phyloP scores from a whole-genome alignment of 2,797 vertebrate species.

The Dermochelys coriacea region DNA sequence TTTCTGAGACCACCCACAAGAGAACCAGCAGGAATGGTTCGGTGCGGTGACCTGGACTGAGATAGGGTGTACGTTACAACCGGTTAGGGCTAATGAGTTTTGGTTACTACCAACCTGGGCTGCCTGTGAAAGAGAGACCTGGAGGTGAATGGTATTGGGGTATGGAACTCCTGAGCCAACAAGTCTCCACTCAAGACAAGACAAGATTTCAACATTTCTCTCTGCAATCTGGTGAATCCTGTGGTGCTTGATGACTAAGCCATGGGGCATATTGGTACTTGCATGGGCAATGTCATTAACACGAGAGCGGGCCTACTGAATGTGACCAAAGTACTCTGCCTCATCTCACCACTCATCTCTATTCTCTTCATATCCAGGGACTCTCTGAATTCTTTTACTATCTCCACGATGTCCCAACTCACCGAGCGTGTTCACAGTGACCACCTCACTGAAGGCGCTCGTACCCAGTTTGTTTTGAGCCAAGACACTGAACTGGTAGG shows the following conservation, averaged over 20 bases:
- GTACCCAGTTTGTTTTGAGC: slow-evolving; percentile 99
- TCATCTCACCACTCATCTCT: not conserved
- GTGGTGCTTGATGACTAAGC: accelerated
- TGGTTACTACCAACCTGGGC: slow-evolving; percentile 39
- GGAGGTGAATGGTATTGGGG: not conserved
- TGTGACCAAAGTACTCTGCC: not conserved
- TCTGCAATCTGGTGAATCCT: not conserved
- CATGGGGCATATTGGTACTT: not conserved
- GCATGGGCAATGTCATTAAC: not conserved
- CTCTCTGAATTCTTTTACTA: not conserved
- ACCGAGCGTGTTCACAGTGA: slow-evolving; percentile 99
- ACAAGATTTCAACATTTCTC: not conserved
- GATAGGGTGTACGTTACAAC: not conserved
- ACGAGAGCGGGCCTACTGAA: accelerated
- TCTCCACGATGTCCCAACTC: not conserved
- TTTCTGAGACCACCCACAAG: not conserved
- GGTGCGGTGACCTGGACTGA: not conserved
- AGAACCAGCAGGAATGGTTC: not conserved
- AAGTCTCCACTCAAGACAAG: not conserved
- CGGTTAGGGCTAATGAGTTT: slow-evolving; percentile 3
- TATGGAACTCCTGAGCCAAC: not conserved
- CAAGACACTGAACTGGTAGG: slow-evolving; percentile 99
- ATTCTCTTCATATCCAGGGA: accelerated
- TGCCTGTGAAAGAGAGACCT: slow-evolving; percentile 20
- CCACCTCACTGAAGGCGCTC: slow-evolving; percentile 99